These are phyloP conservation scores for Caretta caretta DNA, from an alignment of 2,113 vertebrate species.

Conservation along the genomic window DNA sequence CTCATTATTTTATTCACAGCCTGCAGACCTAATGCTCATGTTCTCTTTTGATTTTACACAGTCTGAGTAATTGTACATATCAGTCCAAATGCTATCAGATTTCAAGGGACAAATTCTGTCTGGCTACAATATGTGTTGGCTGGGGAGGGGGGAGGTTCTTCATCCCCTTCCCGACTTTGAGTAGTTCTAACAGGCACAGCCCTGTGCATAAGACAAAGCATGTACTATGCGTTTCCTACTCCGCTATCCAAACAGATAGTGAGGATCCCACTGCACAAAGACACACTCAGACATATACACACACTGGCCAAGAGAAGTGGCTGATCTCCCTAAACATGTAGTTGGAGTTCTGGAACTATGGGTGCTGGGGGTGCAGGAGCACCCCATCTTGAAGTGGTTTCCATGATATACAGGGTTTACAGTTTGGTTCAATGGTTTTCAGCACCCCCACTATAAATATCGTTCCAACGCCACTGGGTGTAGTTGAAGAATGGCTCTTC, in stretches of 20 bases:
- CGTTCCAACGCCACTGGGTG: background rate
- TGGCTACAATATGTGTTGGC: background rate
- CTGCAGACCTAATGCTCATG: constrained; percentile 7
- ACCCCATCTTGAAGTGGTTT: background rate
- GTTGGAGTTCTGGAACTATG: background rate
- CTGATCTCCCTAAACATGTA: background rate
- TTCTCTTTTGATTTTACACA: background rate
- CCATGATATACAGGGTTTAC: background rate
- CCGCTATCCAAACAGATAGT: background rate
- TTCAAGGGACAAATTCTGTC: background rate
- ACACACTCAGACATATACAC: background rate
- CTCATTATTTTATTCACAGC: constrained; percentile 28
- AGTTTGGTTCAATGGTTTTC: no score
- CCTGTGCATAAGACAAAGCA: background rate
- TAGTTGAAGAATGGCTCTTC: background rate
- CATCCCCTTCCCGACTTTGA: background rate
- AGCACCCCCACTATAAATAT: no score
- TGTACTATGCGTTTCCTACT: background rate
- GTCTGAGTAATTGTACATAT: constrained; percentile 17
- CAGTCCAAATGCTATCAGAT: background rate
- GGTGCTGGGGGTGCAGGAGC: no score
- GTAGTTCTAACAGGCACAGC: background rate
- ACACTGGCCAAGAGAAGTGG: background rate
- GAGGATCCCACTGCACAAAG: background rate
- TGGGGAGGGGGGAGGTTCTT: background rate